Percentiles rank a stretch among this genome's conserved stretches.
Conservation (phyloP, 2,113 vertebrate species). For the Nettapus auritus region DNA sequence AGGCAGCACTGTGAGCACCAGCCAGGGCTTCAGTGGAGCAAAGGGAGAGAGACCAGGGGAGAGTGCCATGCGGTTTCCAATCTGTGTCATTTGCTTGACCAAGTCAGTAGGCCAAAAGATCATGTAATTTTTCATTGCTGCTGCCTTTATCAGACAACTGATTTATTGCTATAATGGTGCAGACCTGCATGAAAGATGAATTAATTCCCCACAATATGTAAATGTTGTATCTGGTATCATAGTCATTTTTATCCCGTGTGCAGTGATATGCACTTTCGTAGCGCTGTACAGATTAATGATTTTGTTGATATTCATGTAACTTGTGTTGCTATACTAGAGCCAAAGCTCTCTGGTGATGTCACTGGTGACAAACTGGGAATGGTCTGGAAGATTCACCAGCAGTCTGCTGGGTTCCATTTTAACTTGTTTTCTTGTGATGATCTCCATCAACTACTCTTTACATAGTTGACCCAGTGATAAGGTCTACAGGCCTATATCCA, state of each 20-base stretch:
- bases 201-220: not conserved
- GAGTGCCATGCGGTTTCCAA: not conserved
- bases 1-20: not conserved
- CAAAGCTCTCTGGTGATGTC: not conserved
- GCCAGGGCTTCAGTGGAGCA: not conserved
- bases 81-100: not conserved
- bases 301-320: not conserved
- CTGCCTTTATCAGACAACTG: conserved; percentile 34
- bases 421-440: not conserved
- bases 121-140: not conserved
- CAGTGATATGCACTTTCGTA: not conserved
- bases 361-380: not conserved
- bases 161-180: conserved; percentile 28
- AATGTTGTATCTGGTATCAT: not conserved
- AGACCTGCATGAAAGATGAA: conserved; percentile 7
- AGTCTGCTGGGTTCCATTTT: not conserved
- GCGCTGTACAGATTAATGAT: not conserved
- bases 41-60: not conserved
- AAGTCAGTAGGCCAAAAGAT: not conserved
- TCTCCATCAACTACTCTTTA: not conserved
- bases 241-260: not conserved
- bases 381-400: not conserved
- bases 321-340: not conserved
- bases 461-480: not conserved
- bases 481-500: not conserved